Evolutionary conservation across 1,140 invertebrate species (phyloP), one percentile per base, ranked within the genome.

Genomic region (Caenorhabditis remanei): DNA sequence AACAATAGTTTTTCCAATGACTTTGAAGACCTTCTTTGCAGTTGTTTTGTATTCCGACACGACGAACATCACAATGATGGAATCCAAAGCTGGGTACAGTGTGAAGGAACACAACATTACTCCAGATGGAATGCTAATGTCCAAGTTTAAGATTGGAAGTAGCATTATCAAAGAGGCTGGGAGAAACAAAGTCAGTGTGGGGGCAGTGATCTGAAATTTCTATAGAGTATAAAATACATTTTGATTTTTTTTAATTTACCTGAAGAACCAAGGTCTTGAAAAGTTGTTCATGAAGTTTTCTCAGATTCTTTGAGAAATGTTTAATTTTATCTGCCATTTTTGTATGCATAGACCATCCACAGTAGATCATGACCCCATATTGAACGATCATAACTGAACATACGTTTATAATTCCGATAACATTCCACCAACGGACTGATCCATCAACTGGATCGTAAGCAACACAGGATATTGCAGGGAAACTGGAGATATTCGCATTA

Each of bases 241-340:
- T 1, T 65, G 1, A 1, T 40, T n/a, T 3, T 14, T 65, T 19
- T 2, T 9, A 13, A 40, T 8, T 8, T 11, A 65, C 61, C 61
- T 65, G 61, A 8, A 65, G 2, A 2, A 65, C 24, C 32, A 65
- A n/a, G 16, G 61, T 40, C 24, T 65, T 65, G 24, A 65, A 65
- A 65, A 65, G 40, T n/a, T 65, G 61, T 16, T 65, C 40, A n/a
- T 65, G 61, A 58, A n/a, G 56, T n/a, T 58, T 58, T 58, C 56
- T 58, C 56, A 58, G 8, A n/a, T 2, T 58, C 56, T 58, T n/a
- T n/a, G 56, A 58, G n/a, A 58, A 58, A 1, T 21, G 2, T n/a
- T 58, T 58, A 21, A 58, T 58, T n/a, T 21, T 19, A 19, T 58
- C 56, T n/a, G 16, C 56, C 56, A 58, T 58, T 19, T 21, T 19